phyloP scores from a whole-genome alignment of 92 coral and sea anemone genomes.

The Pocillopora meandrina region DNA sequence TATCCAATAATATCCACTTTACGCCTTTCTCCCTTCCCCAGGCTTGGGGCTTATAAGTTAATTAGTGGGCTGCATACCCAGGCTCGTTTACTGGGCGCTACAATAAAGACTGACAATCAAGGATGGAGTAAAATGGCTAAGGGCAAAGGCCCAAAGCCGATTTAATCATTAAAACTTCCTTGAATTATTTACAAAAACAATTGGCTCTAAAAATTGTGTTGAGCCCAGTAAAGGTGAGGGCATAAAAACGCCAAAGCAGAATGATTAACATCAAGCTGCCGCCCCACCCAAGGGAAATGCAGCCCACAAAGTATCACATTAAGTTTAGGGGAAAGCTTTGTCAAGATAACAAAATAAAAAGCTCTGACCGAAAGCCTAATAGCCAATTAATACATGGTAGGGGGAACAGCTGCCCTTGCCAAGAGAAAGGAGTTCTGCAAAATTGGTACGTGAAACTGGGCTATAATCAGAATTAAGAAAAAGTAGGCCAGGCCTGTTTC shows the following conservation, averaged over 20 bases:
- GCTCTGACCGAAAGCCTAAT: too few relatives aligned
- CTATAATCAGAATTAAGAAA: slow-evolving; percentile 16
- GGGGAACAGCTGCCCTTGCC: slow-evolving; percentile 44
- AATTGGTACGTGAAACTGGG: slow-evolving; percentile 19
- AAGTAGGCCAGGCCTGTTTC: slow-evolving; percentile 11
- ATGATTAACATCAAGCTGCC: background rate
- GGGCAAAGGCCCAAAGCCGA: background rate
- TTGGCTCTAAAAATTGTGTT: background rate
- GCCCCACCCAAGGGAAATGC: slow-evolving; percentile 16
- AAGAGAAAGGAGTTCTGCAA: slow-evolving; percentile 29
- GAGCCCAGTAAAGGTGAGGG: slow-evolving; percentile 9
- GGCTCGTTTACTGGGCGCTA: slow-evolving; percentile 27
- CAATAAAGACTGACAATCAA: slow-evolving; percentile 10
- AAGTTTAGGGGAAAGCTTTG: background rate
- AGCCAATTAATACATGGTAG: too few relatives aligned
- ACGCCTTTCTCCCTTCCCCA: slow-evolving; percentile 11
- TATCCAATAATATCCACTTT: too few relatives aligned
- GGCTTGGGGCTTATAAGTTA: slow-evolving; percentile 6
- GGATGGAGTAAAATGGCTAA: slow-evolving; percentile 9
- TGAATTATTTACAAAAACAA: background rate
- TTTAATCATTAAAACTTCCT: background rate
- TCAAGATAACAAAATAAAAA: too few relatives aligned
- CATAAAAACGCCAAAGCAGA: slow-evolving; percentile 8
- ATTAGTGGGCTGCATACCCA: slow-evolving; percentile 21
- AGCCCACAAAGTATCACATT: background rate